A percentile compares a stretch with the other conserved stretches of the same genome.
phyloP scores from a whole-genome alignment of 2,113 vertebrate genomes.

The Toxostoma redivivum region DNA sequence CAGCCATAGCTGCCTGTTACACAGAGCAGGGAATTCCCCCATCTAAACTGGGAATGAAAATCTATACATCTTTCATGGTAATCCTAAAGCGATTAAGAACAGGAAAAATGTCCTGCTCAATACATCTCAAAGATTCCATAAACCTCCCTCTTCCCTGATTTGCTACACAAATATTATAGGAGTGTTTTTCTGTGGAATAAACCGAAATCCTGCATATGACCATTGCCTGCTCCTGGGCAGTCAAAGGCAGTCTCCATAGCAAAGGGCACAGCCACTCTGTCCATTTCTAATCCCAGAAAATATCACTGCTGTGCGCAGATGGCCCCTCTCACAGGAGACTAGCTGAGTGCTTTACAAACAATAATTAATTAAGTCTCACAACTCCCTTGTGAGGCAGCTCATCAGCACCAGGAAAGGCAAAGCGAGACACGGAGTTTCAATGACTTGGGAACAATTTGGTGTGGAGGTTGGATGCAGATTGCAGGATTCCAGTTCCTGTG shows the following conservation, averaged over 20 bases:
- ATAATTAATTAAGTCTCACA: constrained; percentile 36
- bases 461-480: background rate
- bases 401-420: background rate
- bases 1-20: background rate
- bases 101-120: background rate
- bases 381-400: constrained; percentile 12
- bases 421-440: background rate
- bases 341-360: background rate
- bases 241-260: fast-evolving
- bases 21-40: background rate
- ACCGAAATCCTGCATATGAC: background rate
- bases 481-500: background rate
- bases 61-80: background rate
- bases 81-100: background rate
- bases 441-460: fast-evolving
- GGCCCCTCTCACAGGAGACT: background rate
- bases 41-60: background rate
- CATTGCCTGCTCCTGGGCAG: background rate
- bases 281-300: background rate
- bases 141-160: background rate
- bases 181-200: background rate
- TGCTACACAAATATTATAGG: background rate
- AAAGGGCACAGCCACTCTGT: fast-evolving
- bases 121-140: background rate
- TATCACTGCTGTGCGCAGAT: background rate